These are phyloP conservation scores for Mycogona germanica DNA, from an alignment of 2,888 invertebrate species.

Conservation along the genomic window DNA sequence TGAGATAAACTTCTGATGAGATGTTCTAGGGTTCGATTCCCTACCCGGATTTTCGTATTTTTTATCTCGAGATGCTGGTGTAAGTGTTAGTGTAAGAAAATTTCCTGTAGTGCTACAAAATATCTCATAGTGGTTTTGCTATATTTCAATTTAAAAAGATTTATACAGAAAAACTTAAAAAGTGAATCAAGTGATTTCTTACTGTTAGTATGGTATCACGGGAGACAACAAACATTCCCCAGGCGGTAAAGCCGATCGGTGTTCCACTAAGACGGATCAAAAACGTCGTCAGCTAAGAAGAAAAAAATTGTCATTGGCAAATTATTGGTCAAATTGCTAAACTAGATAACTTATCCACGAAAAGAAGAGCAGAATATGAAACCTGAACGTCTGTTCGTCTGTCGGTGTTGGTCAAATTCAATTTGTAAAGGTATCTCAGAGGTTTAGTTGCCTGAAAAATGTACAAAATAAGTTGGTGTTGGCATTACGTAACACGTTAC, in stretches of 20 bases:
- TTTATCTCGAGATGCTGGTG: too few species aligned
- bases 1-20: too few species aligned
- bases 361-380: not conserved
- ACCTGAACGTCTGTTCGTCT: not conserved
- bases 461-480: conserved; percentile 1
- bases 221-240: conserved; percentile 1
- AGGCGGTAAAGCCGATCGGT: conserved; percentile 1
- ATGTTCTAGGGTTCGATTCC: too few species aligned
- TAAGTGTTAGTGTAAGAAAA: too few species aligned
- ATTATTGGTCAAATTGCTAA: not conserved
- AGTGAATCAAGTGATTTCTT: too few species aligned
- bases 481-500: too few species aligned
- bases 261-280: conserved; percentile 2
- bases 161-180: too few species aligned
- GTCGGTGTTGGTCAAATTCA: not conserved
- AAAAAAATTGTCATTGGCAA: not conserved
- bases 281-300: not conserved
- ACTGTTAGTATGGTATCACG: conserved; percentile 1
- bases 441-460: not conserved
- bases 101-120: too few species aligned
- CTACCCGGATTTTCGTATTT: too few species aligned
- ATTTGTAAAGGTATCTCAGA: not conserved
- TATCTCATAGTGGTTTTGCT: too few species aligned
- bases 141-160: too few species aligned
- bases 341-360: not conserved